Percentiles rank a stretch among this genome's conserved stretches.
phyloP scores from a whole-genome alignment of 2,113 vertebrate genomes.

The Sinocyclocheilus anshuiensis region DNA sequence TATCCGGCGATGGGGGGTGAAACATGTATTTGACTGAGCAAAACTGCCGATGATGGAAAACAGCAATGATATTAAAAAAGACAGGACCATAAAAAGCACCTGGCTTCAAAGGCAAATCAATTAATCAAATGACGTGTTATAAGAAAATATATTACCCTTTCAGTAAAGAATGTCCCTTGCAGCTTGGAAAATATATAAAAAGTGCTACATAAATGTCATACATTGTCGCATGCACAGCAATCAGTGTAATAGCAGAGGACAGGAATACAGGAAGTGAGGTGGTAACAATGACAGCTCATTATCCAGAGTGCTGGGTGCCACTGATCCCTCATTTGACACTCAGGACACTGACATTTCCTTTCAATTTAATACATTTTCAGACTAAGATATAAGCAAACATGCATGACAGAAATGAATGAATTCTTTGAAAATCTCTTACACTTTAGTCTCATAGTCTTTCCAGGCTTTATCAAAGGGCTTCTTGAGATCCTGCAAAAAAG shows the following conservation, averaged over 20 bases:
- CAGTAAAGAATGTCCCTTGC: constrained; percentile 83
- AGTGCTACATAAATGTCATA: constrained; percentile 64
- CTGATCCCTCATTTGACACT: constrained; percentile 11
- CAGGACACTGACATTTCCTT: not conserved
- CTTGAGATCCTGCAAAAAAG: constrained; percentile 88
- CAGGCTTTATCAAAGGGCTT: constrained; percentile 99
- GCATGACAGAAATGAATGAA: not conserved
- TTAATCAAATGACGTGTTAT: constrained; percentile 50
- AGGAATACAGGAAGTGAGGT: constrained; percentile 45
- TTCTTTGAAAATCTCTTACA: constrained; percentile 79
- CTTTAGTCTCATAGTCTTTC: constrained; percentile 99
- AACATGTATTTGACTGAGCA: constrained; percentile 52
- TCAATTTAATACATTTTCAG: not conserved
- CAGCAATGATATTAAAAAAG: constrained; percentile 53
- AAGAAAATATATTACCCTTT: constrained; percentile 77
- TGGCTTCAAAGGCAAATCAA: constrained; percentile 51
- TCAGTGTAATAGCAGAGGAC: constrained; percentile 41
- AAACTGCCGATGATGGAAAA: constrained; percentile 56
- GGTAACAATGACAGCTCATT: constrained; percentile 31
- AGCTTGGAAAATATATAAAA: constrained; percentile 79
- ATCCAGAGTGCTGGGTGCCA: constrained; percentile 16
- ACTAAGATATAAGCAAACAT: not conserved
- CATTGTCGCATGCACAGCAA: constrained; percentile 45
- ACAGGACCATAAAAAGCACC: constrained; percentile 37
- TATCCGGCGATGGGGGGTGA: constrained; percentile 21